Evolutionary conservation across 2,113 vertebrate genomes (phyloP).

Genomic region (Tychaedon coryphoeus): DNA sequence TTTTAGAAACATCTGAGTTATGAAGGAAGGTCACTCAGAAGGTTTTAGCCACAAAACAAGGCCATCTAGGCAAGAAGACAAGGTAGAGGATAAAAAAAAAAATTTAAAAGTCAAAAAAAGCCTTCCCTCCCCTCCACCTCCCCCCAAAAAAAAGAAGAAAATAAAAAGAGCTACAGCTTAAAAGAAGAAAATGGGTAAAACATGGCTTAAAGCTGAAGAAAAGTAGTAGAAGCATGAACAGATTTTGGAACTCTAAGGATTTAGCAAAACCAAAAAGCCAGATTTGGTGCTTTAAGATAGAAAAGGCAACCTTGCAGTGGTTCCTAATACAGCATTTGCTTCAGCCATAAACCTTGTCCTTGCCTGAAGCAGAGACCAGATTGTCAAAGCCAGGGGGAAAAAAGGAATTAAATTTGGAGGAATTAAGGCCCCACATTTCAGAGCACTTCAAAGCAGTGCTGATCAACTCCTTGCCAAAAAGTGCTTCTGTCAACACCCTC

Average conservation of each 20-base stretch:
- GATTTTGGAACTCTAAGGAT: neutral
- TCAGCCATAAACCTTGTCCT: neutral
- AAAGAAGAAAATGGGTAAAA: neutral
- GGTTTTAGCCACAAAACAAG: neutral
- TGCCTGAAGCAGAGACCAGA: neutral
- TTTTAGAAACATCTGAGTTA: neutral
- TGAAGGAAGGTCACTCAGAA: neutral
- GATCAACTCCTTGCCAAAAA: neutral
- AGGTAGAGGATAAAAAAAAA: neutral
- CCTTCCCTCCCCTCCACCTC: too few species aligned
- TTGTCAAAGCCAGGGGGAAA: neutral
- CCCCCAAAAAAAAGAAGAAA: accelerated
- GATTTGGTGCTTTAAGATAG: neutral
- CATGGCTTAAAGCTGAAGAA: neutral
- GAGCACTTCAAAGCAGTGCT: neutral
- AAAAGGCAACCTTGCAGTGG: neutral
- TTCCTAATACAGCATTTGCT: neutral
- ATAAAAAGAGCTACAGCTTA: neutral
- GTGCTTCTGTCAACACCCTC: neutral
- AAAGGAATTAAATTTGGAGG: neutral
- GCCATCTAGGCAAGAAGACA: neutral
- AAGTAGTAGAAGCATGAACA: neutral
- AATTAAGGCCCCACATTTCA: neutral
- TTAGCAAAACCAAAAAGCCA: neutral
- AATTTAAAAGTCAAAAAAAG: accelerated